Evolutionary conservation across 1,140 invertebrate species (phyloP), one percentile per base, ranked within the genome.

Genomic region (Physella acuta): DNA sequence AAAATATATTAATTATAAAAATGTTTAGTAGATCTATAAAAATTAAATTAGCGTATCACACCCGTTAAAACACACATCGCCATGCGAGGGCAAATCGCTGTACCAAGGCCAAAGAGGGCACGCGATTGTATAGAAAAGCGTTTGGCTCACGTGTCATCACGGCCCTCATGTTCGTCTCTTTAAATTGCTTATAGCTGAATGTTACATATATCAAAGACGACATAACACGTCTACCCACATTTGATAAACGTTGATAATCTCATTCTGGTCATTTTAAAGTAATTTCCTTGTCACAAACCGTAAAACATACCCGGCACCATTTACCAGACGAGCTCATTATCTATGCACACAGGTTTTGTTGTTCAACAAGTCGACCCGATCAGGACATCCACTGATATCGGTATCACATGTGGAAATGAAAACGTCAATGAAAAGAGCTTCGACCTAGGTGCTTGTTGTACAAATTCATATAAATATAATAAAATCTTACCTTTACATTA

Each of bases 391-490:
- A 33, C 59, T 37, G 63, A 44, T 55, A 28, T 49, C 28, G 28
- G 28, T 31, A 52, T 44, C 64, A 39, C 65, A 72, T 72, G 71
- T 66, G 65, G 71, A 52, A 68, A 62, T 24, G 26, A 64, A 72
- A 62, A 61, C 71, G 58, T 72, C 64, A 72, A 68, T 72, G 71
- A 68, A 72, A 72, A 72, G 24, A 28, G 4, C 1, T 33, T 33
- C 39, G 2, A 33, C 33, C 39, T 49, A 4, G 0, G 33, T 37
- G 11, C 39, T 4, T 20, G 37, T 11, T 49, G 37, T 31, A 44
- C 44, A 59, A 49, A 68, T 62, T 52, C 55, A 36, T 62, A 36
- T 28, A 51, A 39, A 68, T 26, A 34, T 44, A n/a, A 26, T 63
- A 30, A 63, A 63, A 56, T 37, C 51, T 68, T 63, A 72, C 71